A percentile compares a stretch with the other conserved stretches of the same genome.
phyloP scores from a whole-genome alignment of 2,888 invertebrate genomes.

The Bombylius discolor region DNA sequence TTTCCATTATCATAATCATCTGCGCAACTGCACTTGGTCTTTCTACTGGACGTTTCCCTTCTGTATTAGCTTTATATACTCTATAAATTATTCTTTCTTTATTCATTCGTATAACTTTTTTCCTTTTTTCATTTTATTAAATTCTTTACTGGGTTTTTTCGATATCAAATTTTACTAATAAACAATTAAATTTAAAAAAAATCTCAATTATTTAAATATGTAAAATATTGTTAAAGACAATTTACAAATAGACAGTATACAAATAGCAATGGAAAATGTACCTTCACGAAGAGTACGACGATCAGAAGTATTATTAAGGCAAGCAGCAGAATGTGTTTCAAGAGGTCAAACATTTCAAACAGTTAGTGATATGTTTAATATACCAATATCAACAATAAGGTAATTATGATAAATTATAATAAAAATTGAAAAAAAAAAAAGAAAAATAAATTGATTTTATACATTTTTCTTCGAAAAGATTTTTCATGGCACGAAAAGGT shows the following conservation, averaged over 20 bases:
- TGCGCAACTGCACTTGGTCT: no score
- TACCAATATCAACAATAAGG: constrained; percentile 74
- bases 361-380: constrained; percentile 74
- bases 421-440: not conserved
- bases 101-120: no score
- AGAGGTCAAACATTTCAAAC: constrained; percentile 78
- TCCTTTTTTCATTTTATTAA: no score
- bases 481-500: constrained; percentile 79
- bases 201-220: no score
- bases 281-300: constrained; percentile 46
- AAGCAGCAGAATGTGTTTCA: constrained; percentile 76
- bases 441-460: not conserved
- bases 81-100: no score
- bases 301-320: constrained; percentile 61
- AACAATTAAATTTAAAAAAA: no score
- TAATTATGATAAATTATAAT: constrained; percentile 15
- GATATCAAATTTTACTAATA: no score
- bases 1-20: no score
- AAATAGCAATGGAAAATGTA: constrained; percentile 15
- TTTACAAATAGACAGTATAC: not conserved
- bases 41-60: no score
- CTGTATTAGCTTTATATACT: no score
- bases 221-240: not conserved
- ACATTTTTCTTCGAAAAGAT: constrained; percentile 36
- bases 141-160: no score